Conservation (phyloP, 2,113 vertebrate species). For the Zapornia atra region DNA sequence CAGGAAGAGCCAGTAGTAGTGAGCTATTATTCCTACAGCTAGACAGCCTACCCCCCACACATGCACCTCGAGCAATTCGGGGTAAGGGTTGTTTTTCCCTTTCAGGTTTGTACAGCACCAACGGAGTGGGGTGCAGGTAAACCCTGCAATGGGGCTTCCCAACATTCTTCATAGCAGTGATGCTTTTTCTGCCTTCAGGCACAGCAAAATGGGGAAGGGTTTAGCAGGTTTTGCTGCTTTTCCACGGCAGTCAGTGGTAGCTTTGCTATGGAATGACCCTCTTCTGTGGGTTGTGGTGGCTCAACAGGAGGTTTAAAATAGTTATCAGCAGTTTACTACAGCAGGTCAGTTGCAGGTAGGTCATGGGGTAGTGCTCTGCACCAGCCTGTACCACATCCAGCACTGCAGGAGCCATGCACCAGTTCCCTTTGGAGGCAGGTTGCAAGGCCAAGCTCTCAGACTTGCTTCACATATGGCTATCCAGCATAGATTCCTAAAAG, state of each 20-base stretch:
- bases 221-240: background rate
- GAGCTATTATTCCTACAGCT: background rate
- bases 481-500: background rate
- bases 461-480: rapidly evolving
- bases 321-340: background rate
- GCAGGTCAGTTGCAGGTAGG: background rate
- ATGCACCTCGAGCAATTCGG: background rate
- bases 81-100: background rate
- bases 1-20: background rate
- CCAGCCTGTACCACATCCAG: background rate
- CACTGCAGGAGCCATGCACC: background rate
- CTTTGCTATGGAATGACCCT: background rate
- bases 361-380: background rate
- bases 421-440: background rate
- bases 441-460: background rate
- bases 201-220: background rate
- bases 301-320: background rate
- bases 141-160: background rate
- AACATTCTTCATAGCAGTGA: background rate
- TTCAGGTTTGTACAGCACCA: background rate
- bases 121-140: too few species aligned
- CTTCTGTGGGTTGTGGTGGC: background rate
- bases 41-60: background rate
- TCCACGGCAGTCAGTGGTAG: background rate
- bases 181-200: background rate